A percentile compares a stretch with the other conserved stretches of the same genome.
phyloP scores from a whole-genome alignment of 2,888 invertebrate species.

The Eupithecia exiguata region DNA sequence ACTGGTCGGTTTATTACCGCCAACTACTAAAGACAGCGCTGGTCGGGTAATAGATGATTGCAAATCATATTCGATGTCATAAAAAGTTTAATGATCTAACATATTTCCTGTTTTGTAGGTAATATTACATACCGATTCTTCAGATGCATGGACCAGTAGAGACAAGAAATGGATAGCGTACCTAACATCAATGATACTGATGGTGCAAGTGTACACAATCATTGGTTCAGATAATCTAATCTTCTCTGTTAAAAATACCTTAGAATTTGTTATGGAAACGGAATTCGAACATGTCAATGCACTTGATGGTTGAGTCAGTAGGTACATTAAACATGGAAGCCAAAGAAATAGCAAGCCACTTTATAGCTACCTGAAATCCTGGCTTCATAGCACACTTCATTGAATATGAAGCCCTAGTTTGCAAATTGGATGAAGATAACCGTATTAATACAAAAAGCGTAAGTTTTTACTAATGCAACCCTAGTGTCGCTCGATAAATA shows the following conservation, averaged over 20 bases:
- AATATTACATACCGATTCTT: constrained; percentile 8
- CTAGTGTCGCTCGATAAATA: neutral
- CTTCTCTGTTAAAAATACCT: neutral
- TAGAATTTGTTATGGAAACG: neutral
- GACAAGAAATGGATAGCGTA: constrained; percentile 26
- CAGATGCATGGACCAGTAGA: constrained; percentile 5
- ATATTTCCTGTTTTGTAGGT: constrained; percentile 40
- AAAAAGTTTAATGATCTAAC: constrained; percentile 37
- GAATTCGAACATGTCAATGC: neutral
- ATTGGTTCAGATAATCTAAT: neutral
- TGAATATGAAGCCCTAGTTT: constrained; percentile 15
- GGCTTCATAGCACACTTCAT: constrained; percentile 10
- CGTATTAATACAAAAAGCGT: constrained; percentile 3
- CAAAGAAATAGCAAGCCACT: constrained; percentile 20
- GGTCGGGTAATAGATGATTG: constrained; percentile 32
- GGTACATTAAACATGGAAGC: constrained; percentile 17
- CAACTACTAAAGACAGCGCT: constrained; percentile 8
- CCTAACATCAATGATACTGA: constrained; percentile 3
- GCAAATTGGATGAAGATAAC: constrained; percentile 11
- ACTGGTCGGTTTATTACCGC: constrained; percentile 10
- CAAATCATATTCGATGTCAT: constrained; percentile 24
- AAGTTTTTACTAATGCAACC: neutral
- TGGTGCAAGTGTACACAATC: neutral
- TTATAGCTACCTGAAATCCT: constrained; percentile 12
- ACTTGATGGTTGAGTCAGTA: neutral